Percentiles rank a stretch among this genome's conserved stretches.
Conservation (phyloP, 1,140 invertebrate genomes). For the Drosophila erecta region DNA sequence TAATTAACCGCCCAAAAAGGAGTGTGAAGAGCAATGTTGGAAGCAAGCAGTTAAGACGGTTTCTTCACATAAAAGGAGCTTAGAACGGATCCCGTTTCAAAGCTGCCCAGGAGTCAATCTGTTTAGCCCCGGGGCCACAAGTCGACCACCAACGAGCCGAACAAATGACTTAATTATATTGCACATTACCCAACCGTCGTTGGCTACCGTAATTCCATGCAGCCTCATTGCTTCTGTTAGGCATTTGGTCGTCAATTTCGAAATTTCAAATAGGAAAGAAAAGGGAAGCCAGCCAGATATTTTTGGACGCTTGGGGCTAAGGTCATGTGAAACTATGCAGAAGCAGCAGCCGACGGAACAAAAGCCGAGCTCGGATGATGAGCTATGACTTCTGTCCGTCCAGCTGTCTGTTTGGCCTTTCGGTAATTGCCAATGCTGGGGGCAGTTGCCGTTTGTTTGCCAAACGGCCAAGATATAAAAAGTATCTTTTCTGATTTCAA, state of each 20-base stretch:
- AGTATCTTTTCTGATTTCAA: constrained; percentile 51
- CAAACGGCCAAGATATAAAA: constrained; percentile 52
- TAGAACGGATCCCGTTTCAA: neutral
- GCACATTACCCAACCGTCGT: constrained; percentile 58
- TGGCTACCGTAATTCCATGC: constrained; percentile 23
- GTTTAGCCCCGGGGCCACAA: constrained; percentile 31
- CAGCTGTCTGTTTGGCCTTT: constrained; percentile 60
- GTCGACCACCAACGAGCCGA: constrained; percentile 3
- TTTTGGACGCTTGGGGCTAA: constrained; percentile 59
- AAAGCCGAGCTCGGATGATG: constrained; percentile 58
- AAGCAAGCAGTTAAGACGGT: constrained; percentile 20
- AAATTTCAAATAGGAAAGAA: constrained; percentile 55
- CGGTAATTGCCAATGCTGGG: constrained; percentile 68
- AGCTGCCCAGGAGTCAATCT: neutral
- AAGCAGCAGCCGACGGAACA: constrained; percentile 33
- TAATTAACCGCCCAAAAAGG: constrained; percentile 46
- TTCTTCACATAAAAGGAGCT: constrained; percentile 9
- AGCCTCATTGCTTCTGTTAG: constrained; percentile 68
- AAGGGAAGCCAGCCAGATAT: constrained; percentile 42
- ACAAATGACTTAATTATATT: constrained; percentile 63
- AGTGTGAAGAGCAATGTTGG: constrained; percentile 38
- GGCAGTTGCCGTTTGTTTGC: constrained; percentile 59
- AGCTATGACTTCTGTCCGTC: constrained; percentile 64
- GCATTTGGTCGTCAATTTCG: constrained; percentile 51
- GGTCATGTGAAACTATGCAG: constrained; percentile 76